Evolutionary conservation across 2,113 vertebrate genomes (phyloP), one percentile per base, ranked within the genome.

Genomic region (Ammodytes marinus): DNA sequence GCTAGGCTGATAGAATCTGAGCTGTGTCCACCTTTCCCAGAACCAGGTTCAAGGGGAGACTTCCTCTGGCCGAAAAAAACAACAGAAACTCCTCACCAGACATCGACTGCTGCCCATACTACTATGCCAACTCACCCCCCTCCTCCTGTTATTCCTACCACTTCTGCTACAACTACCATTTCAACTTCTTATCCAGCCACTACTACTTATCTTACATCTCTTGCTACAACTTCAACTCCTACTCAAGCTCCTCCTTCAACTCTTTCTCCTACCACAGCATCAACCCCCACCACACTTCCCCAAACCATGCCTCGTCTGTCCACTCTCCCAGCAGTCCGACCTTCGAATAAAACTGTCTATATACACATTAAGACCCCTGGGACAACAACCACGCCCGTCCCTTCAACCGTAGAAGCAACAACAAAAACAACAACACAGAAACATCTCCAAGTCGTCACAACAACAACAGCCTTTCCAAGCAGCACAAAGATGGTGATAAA

Each of bases 1-100:
- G 0, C 90, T 0, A 6, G 0, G 0, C 73, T 95, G 27, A 6
- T 76, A 3, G 35, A 79, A 12, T 65, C 85, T 0, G 79, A 92
- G 1, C 71, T 92, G 11, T 95, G 94, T 70, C 2, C 74, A 6
- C 0, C 15, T 39, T 0, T 9, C 0, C 13, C 17, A 37, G 45
- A 46, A 40, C 0, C 2, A 0, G 4, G 0, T 47, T 39, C 39
- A n/a, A 0, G 0, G 0, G 52, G 43, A 57, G 75, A 77, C 35
- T 13, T 46, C 50, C 50, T 17, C 5, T 2, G 1, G 0, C 50
- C 17, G 6, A 13, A 17, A 0, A 8, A n/a, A 17, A 1, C 0
- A 0, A 27, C 27, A 27, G 27, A 27, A 27, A 27, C 8, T 42
- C 1, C 27, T n/a, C 1, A 46, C 15, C 0, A n/a, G 0, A 39